A percentile compares a stretch with the other conserved stretches of the same genome.
Conservation (phyloP, 2,797 vertebrate genomes). For the Sylvilagus floridanus region DNA sequence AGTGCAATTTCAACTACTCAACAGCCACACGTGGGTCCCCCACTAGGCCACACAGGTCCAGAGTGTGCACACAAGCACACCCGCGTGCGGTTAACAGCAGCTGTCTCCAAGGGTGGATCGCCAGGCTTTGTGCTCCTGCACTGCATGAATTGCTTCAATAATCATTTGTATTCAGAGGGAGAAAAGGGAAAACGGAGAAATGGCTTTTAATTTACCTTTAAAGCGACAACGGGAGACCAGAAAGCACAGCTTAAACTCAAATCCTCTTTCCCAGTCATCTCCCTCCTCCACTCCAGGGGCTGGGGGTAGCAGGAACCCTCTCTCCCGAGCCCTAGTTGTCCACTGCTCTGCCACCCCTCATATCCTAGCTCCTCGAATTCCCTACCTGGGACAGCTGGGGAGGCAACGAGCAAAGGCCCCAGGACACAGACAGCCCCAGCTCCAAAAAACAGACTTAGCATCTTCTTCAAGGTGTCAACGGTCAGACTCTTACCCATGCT, state of each 20-base stretch:
- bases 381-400: no score
- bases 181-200: conserved; percentile 53
- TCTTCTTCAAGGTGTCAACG: background rate
- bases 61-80: no score
- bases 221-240: background rate
- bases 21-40: background rate
- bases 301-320: background rate
- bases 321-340: background rate
- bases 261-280: background rate
- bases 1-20: background rate
- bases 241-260: background rate
- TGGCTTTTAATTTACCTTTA: conserved; percentile 63
- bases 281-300: background rate
- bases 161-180: conserved; percentile 10
- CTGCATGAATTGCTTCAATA: conserved; percentile 47
- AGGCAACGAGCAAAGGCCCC: background rate
- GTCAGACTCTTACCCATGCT: background rate
- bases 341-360: background rate
- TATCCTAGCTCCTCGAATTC: background rate
- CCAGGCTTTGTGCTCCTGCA: background rate
- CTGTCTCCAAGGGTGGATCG: background rate
- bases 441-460: background rate
- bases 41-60: background rate
- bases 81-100: background rate
- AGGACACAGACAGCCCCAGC: background rate